phyloP scores from a whole-genome alignment of 2,888 invertebrate genomes.

The Colletes collaris region DNA sequence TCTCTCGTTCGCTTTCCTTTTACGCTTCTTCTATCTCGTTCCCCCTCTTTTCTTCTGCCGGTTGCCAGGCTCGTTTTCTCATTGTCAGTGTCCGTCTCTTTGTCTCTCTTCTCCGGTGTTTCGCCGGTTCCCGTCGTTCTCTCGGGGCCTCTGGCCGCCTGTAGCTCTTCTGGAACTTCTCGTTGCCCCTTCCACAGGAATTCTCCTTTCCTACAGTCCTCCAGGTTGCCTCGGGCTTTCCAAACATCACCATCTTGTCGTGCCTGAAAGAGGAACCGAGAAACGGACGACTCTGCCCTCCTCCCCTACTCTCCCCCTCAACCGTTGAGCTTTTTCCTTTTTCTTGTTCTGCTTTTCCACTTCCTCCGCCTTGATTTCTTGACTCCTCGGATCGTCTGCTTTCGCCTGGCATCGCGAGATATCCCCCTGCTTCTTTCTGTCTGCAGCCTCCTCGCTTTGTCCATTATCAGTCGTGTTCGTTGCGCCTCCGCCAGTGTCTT shows the following conservation, averaged over 20 bases:
- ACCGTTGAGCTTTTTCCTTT: constrained; percentile 19
- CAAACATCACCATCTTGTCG: constrained; percentile 74
- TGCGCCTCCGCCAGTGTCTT: constrained; percentile 10
- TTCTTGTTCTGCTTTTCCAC: constrained; percentile 18
- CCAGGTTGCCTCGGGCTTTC: constrained; percentile 71
- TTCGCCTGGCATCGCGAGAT: constrained; percentile 26
- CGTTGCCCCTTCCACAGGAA: constrained; percentile 59
- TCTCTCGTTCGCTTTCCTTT: constrained; percentile 8
- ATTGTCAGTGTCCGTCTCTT: constrained; percentile 61
- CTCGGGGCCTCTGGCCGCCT: constrained; percentile 55
- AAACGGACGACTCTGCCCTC: constrained; percentile 6
- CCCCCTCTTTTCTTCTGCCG: not conserved
- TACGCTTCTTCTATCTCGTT: not conserved
- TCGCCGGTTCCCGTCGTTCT: constrained; percentile 40
- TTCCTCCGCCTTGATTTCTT: constrained; percentile 43
- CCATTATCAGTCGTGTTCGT: constrained; percentile 45
- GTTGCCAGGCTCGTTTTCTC: constrained; percentile 60
- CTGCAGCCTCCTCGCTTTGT: constrained; percentile 17
- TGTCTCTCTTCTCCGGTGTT: constrained; percentile 46
- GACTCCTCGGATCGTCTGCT: constrained; percentile 32
- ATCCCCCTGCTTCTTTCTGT: not conserved
- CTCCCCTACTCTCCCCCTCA: not conserved
- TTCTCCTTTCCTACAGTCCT: constrained; percentile 63
- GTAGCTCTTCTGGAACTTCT: constrained; percentile 65
- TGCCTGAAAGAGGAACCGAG: constrained; percentile 64